Conservation (phyloP, 2,888 invertebrate genomes). For the Caenorhabditis zanzibari region DNA sequence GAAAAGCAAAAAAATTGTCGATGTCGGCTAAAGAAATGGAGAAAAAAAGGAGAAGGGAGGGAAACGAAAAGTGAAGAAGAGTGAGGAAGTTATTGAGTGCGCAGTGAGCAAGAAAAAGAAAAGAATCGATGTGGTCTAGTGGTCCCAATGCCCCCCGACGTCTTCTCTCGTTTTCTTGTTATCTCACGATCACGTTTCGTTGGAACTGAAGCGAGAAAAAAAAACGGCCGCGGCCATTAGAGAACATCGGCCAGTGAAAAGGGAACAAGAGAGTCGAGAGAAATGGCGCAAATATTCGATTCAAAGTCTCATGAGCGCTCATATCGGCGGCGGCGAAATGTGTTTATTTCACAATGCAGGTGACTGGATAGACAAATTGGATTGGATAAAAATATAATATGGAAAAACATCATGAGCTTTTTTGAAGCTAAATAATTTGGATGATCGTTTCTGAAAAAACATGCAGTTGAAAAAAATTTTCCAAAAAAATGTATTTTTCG, state of each 20-base stretch:
- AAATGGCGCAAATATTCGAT: slow-evolving; percentile 8
- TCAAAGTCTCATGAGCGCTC: slow-evolving; percentile 9
- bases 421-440: too few species aligned
- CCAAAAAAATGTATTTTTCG: too few species aligned
- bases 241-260: slow-evolving; percentile 17
- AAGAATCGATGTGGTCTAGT: slow-evolving; percentile 60
- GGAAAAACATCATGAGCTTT: neutral
- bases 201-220: slow-evolving; percentile 34
- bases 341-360: slow-evolving; percentile 42
- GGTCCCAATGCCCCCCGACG: slow-evolving; percentile 27
- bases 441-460: too few species aligned
- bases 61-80: slow-evolving; percentile 35
- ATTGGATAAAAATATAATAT: neutral
- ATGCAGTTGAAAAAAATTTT: too few species aligned
- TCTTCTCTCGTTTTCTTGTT: slow-evolving; percentile 40
- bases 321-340: slow-evolving; percentile 1
- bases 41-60: slow-evolving; percentile 2
- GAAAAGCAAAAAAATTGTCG: neutral
- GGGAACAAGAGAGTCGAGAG: neutral
- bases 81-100: slow-evolving; percentile 54
- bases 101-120: slow-evolving; percentile 48
- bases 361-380: neutral
- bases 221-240: slow-evolving; percentile 19
- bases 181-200: slow-evolving; percentile 44
- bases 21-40: slow-evolving; percentile 3